Evolutionary conservation across 2,797 vertebrate genomes (phyloP), one percentile per base, ranked within the genome.

Genomic region (Sebastes nivosus): DNA sequence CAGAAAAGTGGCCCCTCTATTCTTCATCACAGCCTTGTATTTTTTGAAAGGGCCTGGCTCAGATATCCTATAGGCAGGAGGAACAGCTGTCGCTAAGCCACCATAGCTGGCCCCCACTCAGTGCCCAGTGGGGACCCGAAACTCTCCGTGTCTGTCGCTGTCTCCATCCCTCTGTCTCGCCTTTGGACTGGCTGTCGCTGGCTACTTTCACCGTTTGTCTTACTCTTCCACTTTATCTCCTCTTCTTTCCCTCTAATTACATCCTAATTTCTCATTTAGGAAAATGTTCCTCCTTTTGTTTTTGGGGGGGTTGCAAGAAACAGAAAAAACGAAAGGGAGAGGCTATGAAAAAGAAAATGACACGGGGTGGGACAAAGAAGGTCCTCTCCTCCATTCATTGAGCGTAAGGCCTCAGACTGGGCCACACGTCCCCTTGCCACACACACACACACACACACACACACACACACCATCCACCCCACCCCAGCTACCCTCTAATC

Each of bases 81-180:
- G 93, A 97, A 96, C 98, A 99, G 98, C 98, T 99, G 98, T 97
- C 94, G 87, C 93, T 79, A 93, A 94, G 94, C 93, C 87, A 87
- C 72, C 77, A 89, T 75, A 78, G 93, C 82, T 79, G 83, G 83
- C 88, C 86, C 89, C 88, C 79, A 89, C 90, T 88, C 87, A 82
- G 90, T 75, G 85, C 84, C 89, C 86, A 77, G 82, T 79, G 75
- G 88, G 80, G 85, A 87, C 88, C 90, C 95, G 94, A 95, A 92
- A 82, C 82, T 85, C 89, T 83, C 73, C 12, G 9, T 89, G 77
- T 88, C 82, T 89, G 75, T 85, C 79, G 10, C 81, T 75, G 87
- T 85, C 90, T 92, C 87, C 83, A 81, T 88, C 87, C 82, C 32
- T 2, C 83, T 81, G 89, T 88, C 89, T 87, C 18, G 79, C 66